phyloP scores from a whole-genome alignment of 2,888 invertebrate genomes.

The Ichneumoninae sp. region DNA sequence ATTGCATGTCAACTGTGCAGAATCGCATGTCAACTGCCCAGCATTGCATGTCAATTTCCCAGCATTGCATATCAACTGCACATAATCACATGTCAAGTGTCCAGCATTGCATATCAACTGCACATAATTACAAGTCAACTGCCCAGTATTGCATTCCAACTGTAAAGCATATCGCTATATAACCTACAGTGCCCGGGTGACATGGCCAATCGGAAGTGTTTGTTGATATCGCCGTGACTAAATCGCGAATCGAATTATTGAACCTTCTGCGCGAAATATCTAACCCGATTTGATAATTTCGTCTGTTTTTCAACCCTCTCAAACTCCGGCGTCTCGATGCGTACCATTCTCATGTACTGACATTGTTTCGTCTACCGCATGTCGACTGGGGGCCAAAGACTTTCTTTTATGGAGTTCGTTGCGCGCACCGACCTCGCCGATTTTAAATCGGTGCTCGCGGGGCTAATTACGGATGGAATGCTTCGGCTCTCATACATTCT shows the following conservation, averaged over 20 bases:
- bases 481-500: conserved; percentile 23
- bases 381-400: conserved; percentile 14
- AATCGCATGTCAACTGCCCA: neutral
- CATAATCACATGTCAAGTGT: too few relatives aligned
- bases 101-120: too few relatives aligned
- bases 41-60: too few relatives aligned
- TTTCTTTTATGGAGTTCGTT: neutral
- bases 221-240: too few relatives aligned
- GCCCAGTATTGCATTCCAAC: too few relatives aligned
- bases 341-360: conserved; percentile 26
- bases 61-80: too few relatives aligned
- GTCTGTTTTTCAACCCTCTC: neutral
- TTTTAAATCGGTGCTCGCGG: conserved; percentile 37
- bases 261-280: neutral
- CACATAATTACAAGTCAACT: too few relatives aligned
- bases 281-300: neutral
- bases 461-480: conserved; percentile 61
- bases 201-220: too few relatives aligned
- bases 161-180: neutral
- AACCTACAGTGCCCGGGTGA: too few relatives aligned
- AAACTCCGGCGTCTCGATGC: neutral
- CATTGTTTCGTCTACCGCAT: conserved; percentile 34
- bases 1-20: too few relatives aligned
- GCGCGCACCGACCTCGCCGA: conserved; percentile 29
- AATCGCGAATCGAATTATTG: too few relatives aligned